A percentile compares a stretch with the other conserved stretches of the same genome.
Conservation (phyloP, 2,888 invertebrate genomes). For the Mesorhabditis sp. region DNA sequence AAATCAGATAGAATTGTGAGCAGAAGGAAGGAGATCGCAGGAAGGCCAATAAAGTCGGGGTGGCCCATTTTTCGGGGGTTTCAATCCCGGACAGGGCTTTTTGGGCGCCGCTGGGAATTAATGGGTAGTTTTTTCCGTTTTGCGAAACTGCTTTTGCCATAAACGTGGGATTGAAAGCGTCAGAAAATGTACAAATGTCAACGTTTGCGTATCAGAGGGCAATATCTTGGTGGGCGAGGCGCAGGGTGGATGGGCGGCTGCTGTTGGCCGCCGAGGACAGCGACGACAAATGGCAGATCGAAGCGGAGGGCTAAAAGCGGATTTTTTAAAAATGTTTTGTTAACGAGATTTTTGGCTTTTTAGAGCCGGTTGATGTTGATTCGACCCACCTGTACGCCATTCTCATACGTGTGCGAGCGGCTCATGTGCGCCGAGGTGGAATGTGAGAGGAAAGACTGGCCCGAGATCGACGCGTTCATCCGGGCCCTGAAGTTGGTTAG, state of each 20-base stretch:
- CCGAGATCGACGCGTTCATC: neutral
- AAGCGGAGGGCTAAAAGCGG: neutral
- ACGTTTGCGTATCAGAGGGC: neutral
- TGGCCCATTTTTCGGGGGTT: too few relatives aligned
- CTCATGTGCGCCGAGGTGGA: neutral
- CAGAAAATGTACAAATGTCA: too few relatives aligned
- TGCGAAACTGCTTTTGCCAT: too few relatives aligned
- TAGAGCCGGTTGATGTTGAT: neutral
- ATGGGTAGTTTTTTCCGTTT: too few relatives aligned
- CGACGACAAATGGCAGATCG: neutral
- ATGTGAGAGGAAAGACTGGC: constrained; percentile 3
- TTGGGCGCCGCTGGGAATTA: too few relatives aligned
- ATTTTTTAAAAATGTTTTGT: too few relatives aligned
- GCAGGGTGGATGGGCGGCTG: neutral
- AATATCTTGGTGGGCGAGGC: neutral
- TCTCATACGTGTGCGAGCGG: neutral
- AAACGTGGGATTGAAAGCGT: too few relatives aligned
- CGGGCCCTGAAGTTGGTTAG: neutral
- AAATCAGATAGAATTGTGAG: too few relatives aligned
- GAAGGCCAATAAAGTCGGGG: too few relatives aligned
- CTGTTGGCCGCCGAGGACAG: neutral
- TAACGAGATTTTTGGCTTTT: too few relatives aligned
- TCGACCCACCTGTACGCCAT: neutral
- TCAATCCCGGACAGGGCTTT: too few relatives aligned
- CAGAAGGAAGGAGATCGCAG: too few relatives aligned